phyloP scores from a whole-genome alignment of 2,797 vertebrate species.

The Tokudaia muenninki region DNA sequence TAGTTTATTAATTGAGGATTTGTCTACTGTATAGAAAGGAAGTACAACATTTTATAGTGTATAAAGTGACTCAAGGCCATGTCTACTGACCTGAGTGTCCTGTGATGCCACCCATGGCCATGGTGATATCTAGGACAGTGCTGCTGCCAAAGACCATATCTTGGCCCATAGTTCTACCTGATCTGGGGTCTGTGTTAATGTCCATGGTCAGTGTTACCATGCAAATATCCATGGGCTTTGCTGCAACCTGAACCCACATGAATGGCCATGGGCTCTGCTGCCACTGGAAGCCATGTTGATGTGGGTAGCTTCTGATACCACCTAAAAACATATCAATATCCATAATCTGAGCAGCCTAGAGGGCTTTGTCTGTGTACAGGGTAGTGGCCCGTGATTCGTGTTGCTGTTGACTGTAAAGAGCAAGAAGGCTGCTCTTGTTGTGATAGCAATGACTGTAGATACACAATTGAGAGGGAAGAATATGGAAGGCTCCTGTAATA shows the following conservation, averaged over 20 bases:
- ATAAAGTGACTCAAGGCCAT: conserved; percentile 8
- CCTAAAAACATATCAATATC: not conserved
- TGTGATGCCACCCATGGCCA: not conserved
- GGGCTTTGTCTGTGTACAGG: not conserved
- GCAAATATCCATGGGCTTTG: not conserved
- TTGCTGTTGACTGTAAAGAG: not conserved
- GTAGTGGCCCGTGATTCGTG: not conserved
- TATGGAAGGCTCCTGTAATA: not conserved
- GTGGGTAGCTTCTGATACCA: not conserved
- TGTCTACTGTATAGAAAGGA: conserved; percentile 21
- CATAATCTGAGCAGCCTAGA: not conserved
- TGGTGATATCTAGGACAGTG: not conserved
- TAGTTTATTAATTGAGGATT: conserved; percentile 9
- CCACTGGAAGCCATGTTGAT: not conserved
- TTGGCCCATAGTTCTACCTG: not conserved
- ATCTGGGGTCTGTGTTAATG: not conserved
- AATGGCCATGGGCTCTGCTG: not conserved
- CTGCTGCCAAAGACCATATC: not conserved
- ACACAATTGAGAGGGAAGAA: not conserved
- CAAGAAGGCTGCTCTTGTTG: not conserved
- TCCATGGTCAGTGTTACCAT: not conserved
- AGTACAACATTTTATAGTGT: not conserved
- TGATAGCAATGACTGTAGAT: not conserved
- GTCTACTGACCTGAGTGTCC: not conserved
- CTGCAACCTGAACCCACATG: not conserved